Evolutionary conservation across 2,888 invertebrate genomes (phyloP).

Genomic region (Leptopilina drosophilae): DNA sequence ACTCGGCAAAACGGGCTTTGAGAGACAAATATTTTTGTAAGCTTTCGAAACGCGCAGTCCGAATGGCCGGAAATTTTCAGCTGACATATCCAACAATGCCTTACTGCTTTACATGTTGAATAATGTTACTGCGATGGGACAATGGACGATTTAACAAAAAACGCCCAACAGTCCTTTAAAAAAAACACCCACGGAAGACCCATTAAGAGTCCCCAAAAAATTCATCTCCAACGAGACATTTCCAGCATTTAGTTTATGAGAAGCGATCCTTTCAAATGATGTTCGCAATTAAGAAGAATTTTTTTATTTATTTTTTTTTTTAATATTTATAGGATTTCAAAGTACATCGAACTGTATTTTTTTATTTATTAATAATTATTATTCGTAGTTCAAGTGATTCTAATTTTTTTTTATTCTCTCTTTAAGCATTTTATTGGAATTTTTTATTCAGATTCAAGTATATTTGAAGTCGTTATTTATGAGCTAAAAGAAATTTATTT

Average conservation of each 20-base stretch:
- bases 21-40: constrained; percentile 72
- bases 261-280: constrained; percentile 7
- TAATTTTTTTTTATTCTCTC: too few relatives aligned
- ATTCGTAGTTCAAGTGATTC: neutral
- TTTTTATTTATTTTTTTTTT: neutral
- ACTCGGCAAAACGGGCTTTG: constrained; percentile 46
- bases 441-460: too few relatives aligned
- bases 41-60: constrained; percentile 72
- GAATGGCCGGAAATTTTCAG: constrained; percentile 72
- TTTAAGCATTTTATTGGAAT: too few relatives aligned
- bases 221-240: constrained; percentile 26
- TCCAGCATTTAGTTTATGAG: constrained; percentile 15
- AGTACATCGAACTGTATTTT: neutral
- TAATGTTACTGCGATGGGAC: constrained; percentile 52
- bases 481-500: too few relatives aligned
- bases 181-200: constrained; percentile 31
- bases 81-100: constrained; percentile 77
- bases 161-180: constrained; percentile 17
- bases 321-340: neutral
- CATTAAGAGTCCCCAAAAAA: constrained; percentile 30
- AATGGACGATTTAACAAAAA: constrained; percentile 13
- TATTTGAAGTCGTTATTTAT: too few relatives aligned
- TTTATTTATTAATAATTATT: neutral
- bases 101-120: constrained; percentile 74
- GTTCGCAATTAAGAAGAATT: neutral